These are phyloP conservation scores for Eupristina koningsbergeri DNA, from an alignment of 1,140 invertebrate species.

Conservation along the genomic window DNA sequence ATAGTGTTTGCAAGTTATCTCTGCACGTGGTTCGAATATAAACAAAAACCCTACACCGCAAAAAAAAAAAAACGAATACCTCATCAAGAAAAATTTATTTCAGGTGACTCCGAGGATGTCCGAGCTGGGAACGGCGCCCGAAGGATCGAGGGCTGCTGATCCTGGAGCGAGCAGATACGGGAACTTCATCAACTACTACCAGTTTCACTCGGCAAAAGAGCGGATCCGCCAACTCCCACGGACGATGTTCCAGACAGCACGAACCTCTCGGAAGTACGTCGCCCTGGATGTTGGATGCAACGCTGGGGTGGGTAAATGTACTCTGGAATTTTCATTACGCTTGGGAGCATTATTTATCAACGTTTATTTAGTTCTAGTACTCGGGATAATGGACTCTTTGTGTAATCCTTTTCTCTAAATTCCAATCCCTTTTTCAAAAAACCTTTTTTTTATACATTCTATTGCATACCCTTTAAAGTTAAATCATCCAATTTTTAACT, in stretches of 20 bases:
- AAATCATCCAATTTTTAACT: too few species aligned
- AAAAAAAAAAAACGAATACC: neutral
- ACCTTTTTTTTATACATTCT: too few species aligned
- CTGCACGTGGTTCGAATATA: neutral
- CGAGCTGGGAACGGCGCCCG: neutral
- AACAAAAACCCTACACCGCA: neutral
- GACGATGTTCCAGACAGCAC: conserved; percentile 63
- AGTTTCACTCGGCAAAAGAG: conserved; percentile 81
- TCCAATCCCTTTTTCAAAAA: too few species aligned
- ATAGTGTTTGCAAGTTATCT: neutral
- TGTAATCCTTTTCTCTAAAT: too few species aligned
- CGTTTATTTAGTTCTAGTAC: too few species aligned
- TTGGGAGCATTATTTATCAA: too few species aligned
- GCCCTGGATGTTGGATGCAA: conserved; percentile 87
- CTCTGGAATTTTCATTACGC: too few species aligned
- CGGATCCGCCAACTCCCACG: conserved; percentile 78
- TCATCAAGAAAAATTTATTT: neutral
- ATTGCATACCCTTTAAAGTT: too few species aligned
- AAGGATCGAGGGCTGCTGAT: conserved; percentile 66
- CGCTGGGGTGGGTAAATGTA: conserved; percentile 78
- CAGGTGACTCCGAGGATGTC: conserved; percentile 17
- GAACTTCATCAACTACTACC: conserved; percentile 91
- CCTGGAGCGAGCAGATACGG: conserved; percentile 84
- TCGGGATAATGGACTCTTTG: too few species aligned
- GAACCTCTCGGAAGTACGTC: conserved; percentile 68